Conservation (phyloP, 2,797 vertebrate genomes). For the Amphiprion clarkii region DNA sequence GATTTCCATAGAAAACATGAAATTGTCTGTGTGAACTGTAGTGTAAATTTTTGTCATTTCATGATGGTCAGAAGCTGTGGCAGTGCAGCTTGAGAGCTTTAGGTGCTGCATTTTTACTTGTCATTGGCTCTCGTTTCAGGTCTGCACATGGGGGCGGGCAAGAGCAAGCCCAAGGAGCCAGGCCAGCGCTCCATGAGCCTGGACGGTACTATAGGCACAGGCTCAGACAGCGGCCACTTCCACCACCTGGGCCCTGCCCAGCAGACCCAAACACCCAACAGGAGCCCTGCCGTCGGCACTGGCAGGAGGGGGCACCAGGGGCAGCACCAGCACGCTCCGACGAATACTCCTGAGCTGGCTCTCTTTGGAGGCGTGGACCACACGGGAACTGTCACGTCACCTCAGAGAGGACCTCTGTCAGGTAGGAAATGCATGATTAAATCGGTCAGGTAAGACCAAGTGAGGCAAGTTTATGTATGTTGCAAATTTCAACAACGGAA, state of each 20-base stretch:
- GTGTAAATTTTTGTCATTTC: neutral
- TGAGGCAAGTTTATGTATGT: neutral
- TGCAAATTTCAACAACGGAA: neutral
- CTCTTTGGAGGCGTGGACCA: slow-evolving; percentile 95
- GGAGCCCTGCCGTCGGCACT: slow-evolving; percentile 86
- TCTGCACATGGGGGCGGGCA: slow-evolving; percentile 93
- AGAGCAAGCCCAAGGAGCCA: slow-evolving; percentile 96
- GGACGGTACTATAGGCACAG: slow-evolving; percentile 85
- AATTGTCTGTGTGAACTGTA: too few species aligned
- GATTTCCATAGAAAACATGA: too few species aligned
- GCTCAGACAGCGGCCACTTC: slow-evolving; percentile 84
- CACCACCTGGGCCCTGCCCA: slow-evolving; percentile 86
- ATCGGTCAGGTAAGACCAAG: neutral
- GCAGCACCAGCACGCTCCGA: slow-evolving; percentile 83
- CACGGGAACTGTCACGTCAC: slow-evolving; percentile 90
- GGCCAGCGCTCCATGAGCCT: slow-evolving; percentile 95
- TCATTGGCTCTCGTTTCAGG: slow-evolving; percentile 66
- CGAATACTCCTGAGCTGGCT: slow-evolving; percentile 88
- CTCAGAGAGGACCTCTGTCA: slow-evolving; percentile 86
- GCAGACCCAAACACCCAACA: slow-evolving; percentile 91
- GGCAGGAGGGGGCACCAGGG: slow-evolving; percentile 85
- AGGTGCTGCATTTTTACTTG: slow-evolving; percentile 47
- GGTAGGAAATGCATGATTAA: slow-evolving; percentile 57
- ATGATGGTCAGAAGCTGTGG: neutral
- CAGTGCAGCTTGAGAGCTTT: slow-evolving; percentile 5